Percentiles rank a stretch among this genome's conserved stretches.
phyloP scores from a whole-genome alignment of 2,797 vertebrate species.

The Threskiornis aethiopicus region DNA sequence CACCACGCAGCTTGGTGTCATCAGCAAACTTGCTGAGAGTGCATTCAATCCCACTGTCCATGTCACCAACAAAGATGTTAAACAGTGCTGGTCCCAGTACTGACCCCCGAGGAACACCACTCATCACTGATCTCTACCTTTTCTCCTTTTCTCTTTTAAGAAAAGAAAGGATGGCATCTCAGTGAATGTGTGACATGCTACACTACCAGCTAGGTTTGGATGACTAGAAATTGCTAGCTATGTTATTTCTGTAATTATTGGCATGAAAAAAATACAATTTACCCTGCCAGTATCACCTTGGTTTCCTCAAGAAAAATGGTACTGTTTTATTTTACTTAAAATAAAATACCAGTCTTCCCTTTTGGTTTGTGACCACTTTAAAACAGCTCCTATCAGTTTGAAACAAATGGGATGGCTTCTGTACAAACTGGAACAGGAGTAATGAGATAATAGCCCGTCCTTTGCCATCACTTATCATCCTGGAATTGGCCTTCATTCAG shows the following conservation, averaged over 20 bases:
- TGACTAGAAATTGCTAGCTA: background rate
- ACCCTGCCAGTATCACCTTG: background rate
- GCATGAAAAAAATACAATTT: background rate
- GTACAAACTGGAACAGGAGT: background rate
- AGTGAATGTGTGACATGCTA: background rate
- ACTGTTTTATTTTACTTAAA: background rate
- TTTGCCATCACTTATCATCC: background rate
- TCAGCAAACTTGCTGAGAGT: too few species aligned
- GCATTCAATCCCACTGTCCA: too few species aligned
- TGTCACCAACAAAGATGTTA: too few species aligned
- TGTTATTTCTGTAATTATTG: background rate
- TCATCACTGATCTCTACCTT: background rate
- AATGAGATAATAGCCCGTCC: background rate
- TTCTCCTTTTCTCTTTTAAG: background rate
- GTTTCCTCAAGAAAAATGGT: background rate
- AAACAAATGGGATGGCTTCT: slow-evolving; percentile 10
- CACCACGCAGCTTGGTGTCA: too few species aligned
- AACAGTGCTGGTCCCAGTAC: too few species aligned
- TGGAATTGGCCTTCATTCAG: background rate
- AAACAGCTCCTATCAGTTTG: background rate
- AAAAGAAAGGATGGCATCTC: background rate
- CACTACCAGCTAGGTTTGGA: background rate
- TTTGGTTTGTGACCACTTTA: slow-evolving; percentile 9
- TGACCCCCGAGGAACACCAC: too few species aligned
- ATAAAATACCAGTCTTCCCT: background rate